These are phyloP conservation scores for Microcebus griseorufus DNA, from an alignment of 2,113 vertebrate genomes.

Conservation along the genomic window DNA sequence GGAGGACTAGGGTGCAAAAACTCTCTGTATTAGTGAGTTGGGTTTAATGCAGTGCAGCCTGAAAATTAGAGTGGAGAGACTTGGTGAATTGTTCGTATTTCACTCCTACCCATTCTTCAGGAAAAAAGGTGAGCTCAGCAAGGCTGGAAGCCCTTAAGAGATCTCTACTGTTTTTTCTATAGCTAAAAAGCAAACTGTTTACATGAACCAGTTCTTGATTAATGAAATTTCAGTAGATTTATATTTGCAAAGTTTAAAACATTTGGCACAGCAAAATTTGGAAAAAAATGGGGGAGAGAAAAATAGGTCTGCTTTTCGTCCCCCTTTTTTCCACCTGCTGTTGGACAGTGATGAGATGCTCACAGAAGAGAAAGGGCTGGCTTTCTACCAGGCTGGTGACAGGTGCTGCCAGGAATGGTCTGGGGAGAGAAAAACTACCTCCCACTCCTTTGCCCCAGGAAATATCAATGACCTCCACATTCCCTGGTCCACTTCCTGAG, in stretches of 20 bases:
- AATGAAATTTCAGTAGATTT: constrained; percentile 60
- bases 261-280: constrained; percentile 82
- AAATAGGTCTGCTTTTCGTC: neutral
- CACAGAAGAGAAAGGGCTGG: neutral
- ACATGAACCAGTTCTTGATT: constrained; percentile 64
- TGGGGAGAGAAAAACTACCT: neutral
- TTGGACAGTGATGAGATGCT: constrained; percentile 1
- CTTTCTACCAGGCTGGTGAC: neutral
- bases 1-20: neutral
- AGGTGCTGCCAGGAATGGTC: neutral
- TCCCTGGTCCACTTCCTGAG: constrained; percentile 64
- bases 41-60: constrained; percentile 54
- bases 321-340: constrained; percentile 31
- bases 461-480: neutral
- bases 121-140: constrained; percentile 12
- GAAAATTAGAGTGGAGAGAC: neutral
- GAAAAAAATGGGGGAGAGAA: neutral
- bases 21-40: neutral
- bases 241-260: constrained; percentile 57
- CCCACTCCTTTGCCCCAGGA: neutral
- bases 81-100: neutral
- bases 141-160: neutral
- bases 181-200: constrained; percentile 60
- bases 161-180: constrained; percentile 34
- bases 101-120: neutral